phyloP scores from a whole-genome alignment of 2,113 vertebrate genomes.

The Lampris megalopsis region DNA sequence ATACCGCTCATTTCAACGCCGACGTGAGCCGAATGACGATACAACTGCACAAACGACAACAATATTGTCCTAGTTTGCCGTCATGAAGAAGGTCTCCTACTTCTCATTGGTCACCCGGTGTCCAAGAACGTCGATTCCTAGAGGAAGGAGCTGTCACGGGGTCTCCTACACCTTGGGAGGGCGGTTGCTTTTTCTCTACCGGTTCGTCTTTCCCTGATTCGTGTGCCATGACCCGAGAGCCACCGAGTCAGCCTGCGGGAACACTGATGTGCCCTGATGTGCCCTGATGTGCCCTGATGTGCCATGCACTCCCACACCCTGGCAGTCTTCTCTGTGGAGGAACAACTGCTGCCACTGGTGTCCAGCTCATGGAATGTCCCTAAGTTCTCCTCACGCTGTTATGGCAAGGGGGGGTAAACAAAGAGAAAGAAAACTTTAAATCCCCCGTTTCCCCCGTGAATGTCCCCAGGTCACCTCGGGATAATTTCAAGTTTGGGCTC shows the following conservation, averaged over 20 bases:
- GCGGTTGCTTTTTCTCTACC: constrained; percentile 58
- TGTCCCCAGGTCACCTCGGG: not conserved
- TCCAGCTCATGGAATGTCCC: no score
- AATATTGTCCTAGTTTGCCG: no score
- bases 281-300: not conserved
- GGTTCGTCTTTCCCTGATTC: constrained; percentile 48
- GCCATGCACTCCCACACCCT: not conserved
- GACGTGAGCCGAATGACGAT: no score
- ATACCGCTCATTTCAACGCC: no score
- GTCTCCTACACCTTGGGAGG: constrained; percentile 25
- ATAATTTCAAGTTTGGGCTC: not conserved
- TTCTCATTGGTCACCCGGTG: no score
- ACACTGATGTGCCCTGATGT: constrained; percentile 69
- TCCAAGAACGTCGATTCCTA: no score
- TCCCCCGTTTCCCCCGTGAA: constrained; percentile 2
- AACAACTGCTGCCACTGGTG: no score
- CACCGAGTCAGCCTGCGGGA: constrained; percentile 67
- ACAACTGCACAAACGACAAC: no score
- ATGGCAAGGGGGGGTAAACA: not conserved
- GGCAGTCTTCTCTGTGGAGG: not conserved
- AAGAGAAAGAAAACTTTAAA: not conserved
- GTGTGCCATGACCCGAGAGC: constrained; percentile 43
- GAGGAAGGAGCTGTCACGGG: constrained; percentile 28
- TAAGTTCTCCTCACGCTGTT: no score
- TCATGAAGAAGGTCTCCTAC: no score